A percentile compares a stretch with the other conserved stretches of the same genome.
Evolutionary conservation across 1,140 invertebrate genomes (phyloP).

Genomic region (Anoplophora glabripennis): DNA sequence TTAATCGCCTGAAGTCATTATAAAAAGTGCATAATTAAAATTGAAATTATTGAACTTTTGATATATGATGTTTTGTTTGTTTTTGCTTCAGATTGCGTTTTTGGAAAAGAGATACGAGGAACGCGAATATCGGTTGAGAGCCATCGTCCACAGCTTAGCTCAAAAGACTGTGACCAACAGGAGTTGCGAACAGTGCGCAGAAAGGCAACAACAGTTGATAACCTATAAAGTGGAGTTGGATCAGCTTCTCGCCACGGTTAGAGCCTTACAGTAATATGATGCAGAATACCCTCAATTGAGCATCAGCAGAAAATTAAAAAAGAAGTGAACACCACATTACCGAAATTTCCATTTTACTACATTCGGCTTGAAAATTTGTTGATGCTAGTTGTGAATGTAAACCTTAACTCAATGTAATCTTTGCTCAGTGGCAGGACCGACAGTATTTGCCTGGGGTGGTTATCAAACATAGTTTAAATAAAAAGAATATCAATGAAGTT

Average conservation of each 20-base stretch:
- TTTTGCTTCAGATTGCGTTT: slow-evolving; percentile 41
- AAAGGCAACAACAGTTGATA: slow-evolving; percentile 45
- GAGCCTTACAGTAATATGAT: slow-evolving; percentile 39
- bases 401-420: background rate
- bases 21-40: too few relatives aligned
- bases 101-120: slow-evolving; percentile 49
- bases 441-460: too few relatives aligned
- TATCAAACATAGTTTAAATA: too few relatives aligned
- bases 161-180: slow-evolving; percentile 44
- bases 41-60: too few relatives aligned
- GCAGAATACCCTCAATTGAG: too few relatives aligned
- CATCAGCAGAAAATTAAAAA: too few relatives aligned
- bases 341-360: too few relatives aligned
- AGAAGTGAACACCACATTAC: too few relatives aligned
- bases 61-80: background rate
- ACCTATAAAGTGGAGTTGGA: slow-evolving; percentile 48
- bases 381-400: background rate
- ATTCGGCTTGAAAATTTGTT: background rate
- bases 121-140: slow-evolving; percentile 46
- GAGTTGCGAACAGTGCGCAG: slow-evolving; percentile 45
- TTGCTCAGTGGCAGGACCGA: too few relatives aligned
- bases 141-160: slow-evolving; percentile 45
- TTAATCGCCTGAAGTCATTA: too few relatives aligned
- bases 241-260: slow-evolving; percentile 43
- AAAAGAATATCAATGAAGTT: too few relatives aligned